These are phyloP conservation scores for Agrilus biguttatus DNA, from an alignment of 2,888 invertebrate genomes.

Conservation along the genomic window DNA sequence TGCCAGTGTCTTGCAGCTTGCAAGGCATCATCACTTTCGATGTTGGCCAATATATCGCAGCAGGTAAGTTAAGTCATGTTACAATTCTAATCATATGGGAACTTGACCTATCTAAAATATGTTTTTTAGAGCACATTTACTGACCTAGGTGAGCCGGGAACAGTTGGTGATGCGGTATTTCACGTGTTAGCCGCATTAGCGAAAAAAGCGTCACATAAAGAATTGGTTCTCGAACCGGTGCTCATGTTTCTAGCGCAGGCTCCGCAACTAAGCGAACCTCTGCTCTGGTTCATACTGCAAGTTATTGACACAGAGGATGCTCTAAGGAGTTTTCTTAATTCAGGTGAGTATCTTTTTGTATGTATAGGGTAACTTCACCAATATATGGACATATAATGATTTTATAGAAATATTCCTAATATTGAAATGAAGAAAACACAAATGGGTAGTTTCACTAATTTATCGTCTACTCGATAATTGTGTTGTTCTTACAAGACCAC, in stretches of 20 bases:
- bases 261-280: constrained; percentile 65
- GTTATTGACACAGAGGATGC: constrained; percentile 66
- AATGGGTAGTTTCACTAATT: too few relatives aligned
- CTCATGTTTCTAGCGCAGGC: constrained; percentile 47
- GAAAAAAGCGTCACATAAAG: constrained; percentile 59
- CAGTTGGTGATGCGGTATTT: constrained; percentile 78
- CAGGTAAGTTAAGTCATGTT: constrained; percentile 1
- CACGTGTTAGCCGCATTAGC: constrained; percentile 65
- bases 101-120: too few relatives aligned
- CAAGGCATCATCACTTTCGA: constrained; percentile 52
- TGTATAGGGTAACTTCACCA: neutral
- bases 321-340: constrained; percentile 57
- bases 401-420: too few relatives aligned
- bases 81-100: too few relatives aligned
- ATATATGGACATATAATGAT: neutral
- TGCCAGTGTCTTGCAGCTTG: constrained; percentile 69
- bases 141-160: constrained; percentile 45
- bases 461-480: too few relatives aligned
- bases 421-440: too few relatives aligned
- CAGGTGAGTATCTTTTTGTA: constrained; percentile 30
- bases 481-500: too few relatives aligned
- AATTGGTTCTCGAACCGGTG: constrained; percentile 63
- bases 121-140: constrained; percentile 12
- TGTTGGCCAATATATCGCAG: constrained; percentile 35
- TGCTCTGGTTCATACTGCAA: constrained; percentile 70